These are phyloP conservation scores for Semnornis frantzii DNA, from an alignment of 2,113 vertebrate genomes.

Conservation along the genomic window DNA sequence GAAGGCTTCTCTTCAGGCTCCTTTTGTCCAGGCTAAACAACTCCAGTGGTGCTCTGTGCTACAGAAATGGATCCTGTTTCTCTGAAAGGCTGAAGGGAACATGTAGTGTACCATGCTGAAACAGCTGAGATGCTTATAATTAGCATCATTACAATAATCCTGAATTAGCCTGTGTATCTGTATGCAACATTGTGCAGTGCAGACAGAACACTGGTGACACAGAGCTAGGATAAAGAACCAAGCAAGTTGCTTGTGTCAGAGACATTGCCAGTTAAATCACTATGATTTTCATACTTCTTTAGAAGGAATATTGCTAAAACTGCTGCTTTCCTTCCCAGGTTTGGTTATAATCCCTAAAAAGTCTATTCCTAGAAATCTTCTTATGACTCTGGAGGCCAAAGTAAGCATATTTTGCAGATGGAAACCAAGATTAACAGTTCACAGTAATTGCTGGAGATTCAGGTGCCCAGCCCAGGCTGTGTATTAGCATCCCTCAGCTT, in stretches of 20 bases:
- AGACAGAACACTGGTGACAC: background rate
- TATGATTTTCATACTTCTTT: background rate
- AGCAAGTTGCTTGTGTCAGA: background rate
- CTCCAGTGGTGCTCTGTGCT: background rate
- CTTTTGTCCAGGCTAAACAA: too few species aligned
- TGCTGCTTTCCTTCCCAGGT: background rate
- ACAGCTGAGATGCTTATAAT: background rate
- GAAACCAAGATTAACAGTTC: background rate
- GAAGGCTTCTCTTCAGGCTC: too few species aligned
- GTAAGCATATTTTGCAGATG: background rate
- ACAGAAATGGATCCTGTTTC: background rate
- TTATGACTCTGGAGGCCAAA: background rate
- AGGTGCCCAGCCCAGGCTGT: background rate
- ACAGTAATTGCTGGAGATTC: background rate
- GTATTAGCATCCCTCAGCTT: background rate
- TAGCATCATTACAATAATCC: background rate
- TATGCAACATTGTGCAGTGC: background rate
- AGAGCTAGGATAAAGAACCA: background rate
- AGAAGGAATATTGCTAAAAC: background rate
- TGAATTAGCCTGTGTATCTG: background rate
- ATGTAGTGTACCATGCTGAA: accelerated
- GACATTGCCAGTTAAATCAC: background rate
- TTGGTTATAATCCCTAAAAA: background rate
- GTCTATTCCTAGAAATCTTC: background rate
- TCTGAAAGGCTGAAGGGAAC: background rate